Evolutionary conservation across 2,113 vertebrate species (phyloP), one percentile per base, ranked within the genome.

Genomic region (Dermatemys mawii): DNA sequence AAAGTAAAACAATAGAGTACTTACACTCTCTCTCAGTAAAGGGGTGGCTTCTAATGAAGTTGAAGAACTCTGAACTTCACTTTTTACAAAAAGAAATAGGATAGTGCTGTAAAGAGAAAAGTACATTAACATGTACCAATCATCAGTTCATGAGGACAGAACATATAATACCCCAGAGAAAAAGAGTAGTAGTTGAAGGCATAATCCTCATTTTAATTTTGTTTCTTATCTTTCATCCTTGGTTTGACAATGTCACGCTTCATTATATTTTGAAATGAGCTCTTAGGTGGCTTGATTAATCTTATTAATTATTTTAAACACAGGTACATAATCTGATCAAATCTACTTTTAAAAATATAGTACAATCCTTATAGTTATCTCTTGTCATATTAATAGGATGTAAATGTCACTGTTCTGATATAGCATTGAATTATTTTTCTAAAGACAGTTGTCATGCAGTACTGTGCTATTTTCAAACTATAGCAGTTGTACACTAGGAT

Each of bases 1-100:
- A 26, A 44, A 78, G 32, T 54, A 78, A 94, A 94, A 49, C 21
- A 94, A 80, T 44, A 94, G 49, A 82, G n/a, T 96, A 98, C 99
- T 98, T 95, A 99, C 99, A 82, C 88, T 97, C 92, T 99, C 98
- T n/a, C 98, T 97, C 44, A 99, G 97, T 91, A 99, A 92, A 9
- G 98, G 98, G 0, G 94, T 94, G 26, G 97, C 98, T 6, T 98
- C 97, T 91, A 98, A 93, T 0, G 97, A 83, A 87, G 80, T 48
- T 3, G 96, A 85, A 91, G 87, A 97, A 86, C 50, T 96, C 54
- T 98, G 96, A 94, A 98, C 95, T 87, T 99, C 98, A 9, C 97
- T 98, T 98, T 98, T 99, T 97, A 99, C 98, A 97, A 99, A 99
- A 97, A 99, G 98, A 97, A 99, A 99, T 95, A 99, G 98, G 95